A percentile compares a stretch with the other conserved stretches of the same genome.
Evolutionary conservation across 2,888 invertebrate species (phyloP).

Genomic region (Synergus umbraculus): DNA sequence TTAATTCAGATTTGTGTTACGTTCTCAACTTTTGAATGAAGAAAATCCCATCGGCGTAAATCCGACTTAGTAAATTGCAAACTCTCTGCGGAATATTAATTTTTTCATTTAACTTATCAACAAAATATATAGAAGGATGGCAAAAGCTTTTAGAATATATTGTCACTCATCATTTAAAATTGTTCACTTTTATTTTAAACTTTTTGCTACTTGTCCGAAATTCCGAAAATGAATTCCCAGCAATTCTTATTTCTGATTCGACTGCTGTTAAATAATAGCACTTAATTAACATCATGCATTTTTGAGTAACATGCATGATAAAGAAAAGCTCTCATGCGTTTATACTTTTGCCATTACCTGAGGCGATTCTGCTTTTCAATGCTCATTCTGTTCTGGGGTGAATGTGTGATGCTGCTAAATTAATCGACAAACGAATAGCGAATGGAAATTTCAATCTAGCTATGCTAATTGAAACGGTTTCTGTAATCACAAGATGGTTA

Average conservation of each 20-base stretch:
- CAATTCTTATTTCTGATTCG: neutral
- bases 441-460: conserved; percentile 4
- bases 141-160: no score
- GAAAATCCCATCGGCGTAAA: neutral
- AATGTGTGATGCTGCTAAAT: neutral
- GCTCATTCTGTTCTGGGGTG: conserved; percentile 1
- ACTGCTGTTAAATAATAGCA: neutral
- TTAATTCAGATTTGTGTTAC: neutral
- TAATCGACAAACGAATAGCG: neutral
- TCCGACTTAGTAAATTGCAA: no score
- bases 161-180: no score
- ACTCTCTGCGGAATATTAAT: no score
- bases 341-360: neutral
- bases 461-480: neutral
- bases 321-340: neutral
- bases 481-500: neutral
- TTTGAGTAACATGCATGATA: neutral
- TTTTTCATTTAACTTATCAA: no score
- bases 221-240: neutral
- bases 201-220: no score
- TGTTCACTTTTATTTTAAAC: no score
- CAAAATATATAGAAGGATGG: no score
- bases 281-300: neutral
- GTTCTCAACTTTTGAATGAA: neutral
- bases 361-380: neutral